Base-by-base conservation (phyloP, 2,888 invertebrate species). In the Caenorhabditis sp. region DNA sequence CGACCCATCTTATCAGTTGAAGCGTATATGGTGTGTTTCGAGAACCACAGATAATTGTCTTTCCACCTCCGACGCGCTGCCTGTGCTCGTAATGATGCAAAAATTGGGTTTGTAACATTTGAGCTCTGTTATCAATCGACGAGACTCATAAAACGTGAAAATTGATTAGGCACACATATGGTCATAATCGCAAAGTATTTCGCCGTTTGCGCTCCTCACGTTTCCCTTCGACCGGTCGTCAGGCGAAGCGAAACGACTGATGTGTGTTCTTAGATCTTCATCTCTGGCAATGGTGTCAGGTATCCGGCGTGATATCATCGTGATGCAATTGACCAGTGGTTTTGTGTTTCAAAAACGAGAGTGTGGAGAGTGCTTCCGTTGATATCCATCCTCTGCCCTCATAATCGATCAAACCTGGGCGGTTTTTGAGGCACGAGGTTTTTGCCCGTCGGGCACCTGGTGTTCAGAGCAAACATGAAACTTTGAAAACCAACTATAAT, bases 201-300 rank as follows among this genome's bases (percentile, higher is more conserved):
- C 37, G 24, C 74, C 51, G 28, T 65, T 74, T 40, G 65, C 51
- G 51, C 51, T 53, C 35, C 67, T 67, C 67, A 67, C 76, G 67
- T 67, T 61, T 76, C 61, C 51, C 40, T 58, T 22, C 51, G 56
- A 58, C 50, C 55, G 44, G 20, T 55, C 40, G 47, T n/a, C n/a
- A n/a, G 26, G 47, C 18, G 20, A 20, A 26, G 22, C 44, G 24
- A 13, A 20, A 11, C 28, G 55, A n/a, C n/a, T 67, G 76, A 76
- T 76, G 76, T 76, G 76, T 76, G 76, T 76, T 76, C 76, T 76
- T 76, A 76, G 76, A 76, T 76, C 61, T 76, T 55, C 28, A 28
- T 26, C 53, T 62, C 32, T 44, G 44, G 51, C 65, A 61, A 61
- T 51, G 65, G 76, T 76, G 58, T 76, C 76, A 47, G 44, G 76